Evolutionary conservation across 2,888 invertebrate species (phyloP).

Genomic region (Cantharis flavilabris): DNA sequence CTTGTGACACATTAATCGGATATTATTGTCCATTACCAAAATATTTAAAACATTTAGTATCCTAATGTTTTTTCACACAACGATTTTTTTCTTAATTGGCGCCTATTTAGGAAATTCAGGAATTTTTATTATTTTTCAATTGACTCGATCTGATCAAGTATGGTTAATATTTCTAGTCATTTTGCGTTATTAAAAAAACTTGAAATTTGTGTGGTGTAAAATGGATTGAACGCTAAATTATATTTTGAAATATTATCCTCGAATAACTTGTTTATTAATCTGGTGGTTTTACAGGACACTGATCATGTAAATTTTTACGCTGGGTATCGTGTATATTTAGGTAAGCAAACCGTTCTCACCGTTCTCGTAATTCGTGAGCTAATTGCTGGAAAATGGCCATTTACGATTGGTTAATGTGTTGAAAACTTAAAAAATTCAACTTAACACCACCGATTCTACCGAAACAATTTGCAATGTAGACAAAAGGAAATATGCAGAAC

Average conservation of each 20-base stretch:
- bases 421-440: background rate
- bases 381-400: slow-evolving; percentile 5
- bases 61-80: background rate
- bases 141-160: background rate
- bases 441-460: background rate
- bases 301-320: slow-evolving; percentile 21
- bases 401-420: background rate
- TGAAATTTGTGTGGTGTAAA: slow-evolving; percentile 10
- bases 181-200: background rate
- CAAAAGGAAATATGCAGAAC: background rate
- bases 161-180: background rate
- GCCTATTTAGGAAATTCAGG: background rate
- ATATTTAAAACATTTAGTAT: slow-evolving; percentile 13
- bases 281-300: slow-evolving; percentile 22
- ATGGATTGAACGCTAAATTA: slow-evolving; percentile 19
- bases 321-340: slow-evolving; percentile 8
- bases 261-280: slow-evolving; percentile 18
- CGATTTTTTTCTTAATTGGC: slow-evolving; percentile 3
- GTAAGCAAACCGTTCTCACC: slow-evolving; percentile 27
- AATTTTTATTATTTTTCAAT: background rate
- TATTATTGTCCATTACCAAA: slow-evolving; percentile 20
- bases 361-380: slow-evolving; percentile 23
- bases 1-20: slow-evolving; percentile 28
- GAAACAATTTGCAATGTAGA: background rate
- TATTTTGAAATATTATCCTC: slow-evolving; percentile 26